Base-by-base conservation (phyloP, 2,888 invertebrate species). In the Eristalis intricaria region DNA sequence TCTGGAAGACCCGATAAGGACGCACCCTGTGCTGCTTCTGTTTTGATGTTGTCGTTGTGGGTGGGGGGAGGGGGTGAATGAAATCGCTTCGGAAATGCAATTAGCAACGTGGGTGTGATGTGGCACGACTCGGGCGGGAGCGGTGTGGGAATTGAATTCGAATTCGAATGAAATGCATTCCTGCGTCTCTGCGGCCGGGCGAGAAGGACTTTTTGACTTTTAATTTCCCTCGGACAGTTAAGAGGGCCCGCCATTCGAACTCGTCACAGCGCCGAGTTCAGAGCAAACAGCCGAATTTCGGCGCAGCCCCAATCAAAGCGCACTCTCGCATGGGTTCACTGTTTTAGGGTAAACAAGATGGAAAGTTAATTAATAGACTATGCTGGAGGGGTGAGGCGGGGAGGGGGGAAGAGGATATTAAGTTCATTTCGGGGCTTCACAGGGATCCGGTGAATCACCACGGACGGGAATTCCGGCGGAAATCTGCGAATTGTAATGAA, bases 1-100 rank as follows among this genome's bases (percentile, higher is more conserved):
- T 58, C 64, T 29, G 58, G 22, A 32, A 65, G 40, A 61, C 64
- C 60, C 68, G 71, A 75, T 79, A 75, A 84, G 84, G 80, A 84
- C 70, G 65, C 75, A 68, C 63, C 76, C 68, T 56, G 13, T 26
- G 60, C 32, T 32, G 32, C 60, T 60, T 29, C 60, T 60, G 23
- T 26, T 60, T 23, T 5, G 22, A 56, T 56, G 50, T n/a, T 19
- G 50, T 0, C 32, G 8, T 8, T 10, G 32, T 5, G 4, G 32
- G 4, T 10, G 8, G 32, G 32, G 0, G 32, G 32, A 7, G 32
- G 56, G 19, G 56, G 13, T 19, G 50, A 50, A 50, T 76, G 64
- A 74, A 73, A 82, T 73, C 82, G 73, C 60, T 75, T 79, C 83
- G 79, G 79, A 87, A 87, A 87, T 87, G 86, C 86, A 87, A 87